phyloP scores from a whole-genome alignment of 2,113 vertebrate genomes.

The Dipodomys spectabilis region DNA sequence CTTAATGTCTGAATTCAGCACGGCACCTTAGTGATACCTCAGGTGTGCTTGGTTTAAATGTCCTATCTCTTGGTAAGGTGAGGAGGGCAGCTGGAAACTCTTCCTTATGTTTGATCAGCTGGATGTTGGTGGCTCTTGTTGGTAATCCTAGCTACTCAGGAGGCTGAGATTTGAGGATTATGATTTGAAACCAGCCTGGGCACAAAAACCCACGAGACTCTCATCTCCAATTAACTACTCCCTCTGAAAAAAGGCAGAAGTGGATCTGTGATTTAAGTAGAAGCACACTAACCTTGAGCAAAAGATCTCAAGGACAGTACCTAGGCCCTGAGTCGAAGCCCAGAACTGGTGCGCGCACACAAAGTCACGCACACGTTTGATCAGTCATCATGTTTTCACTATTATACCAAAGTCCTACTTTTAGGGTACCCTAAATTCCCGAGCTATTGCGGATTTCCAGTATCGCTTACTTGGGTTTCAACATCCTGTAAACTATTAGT shows the following conservation, averaged over 20 bases:
- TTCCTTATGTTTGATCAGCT: neutral
- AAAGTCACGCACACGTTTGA: neutral
- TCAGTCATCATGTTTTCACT: conserved; percentile 24
- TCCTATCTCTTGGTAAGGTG: neutral
- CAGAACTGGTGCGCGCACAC: no score
- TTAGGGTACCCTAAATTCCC: conserved; percentile 7
- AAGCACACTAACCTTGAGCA: no score
- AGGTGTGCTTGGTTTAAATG: conserved; percentile 25
- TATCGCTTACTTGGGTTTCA: conserved; percentile 14
- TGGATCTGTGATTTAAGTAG: no score
- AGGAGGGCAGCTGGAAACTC: conserved; percentile 18
- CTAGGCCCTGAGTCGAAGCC: no score
- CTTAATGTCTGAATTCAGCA: conserved; percentile 18
- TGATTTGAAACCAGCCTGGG: no score
- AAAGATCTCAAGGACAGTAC: no score
- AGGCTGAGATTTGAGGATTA: no score
- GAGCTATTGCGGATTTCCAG: conserved; percentile 5
- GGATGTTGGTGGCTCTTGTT: no score
- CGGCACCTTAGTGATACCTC: neutral
- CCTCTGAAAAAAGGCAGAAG: no score
- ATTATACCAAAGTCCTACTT: neutral
- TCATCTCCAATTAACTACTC: no score
- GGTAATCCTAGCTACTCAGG: no score
- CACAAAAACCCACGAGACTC: no score
- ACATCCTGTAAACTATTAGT: conserved; percentile 12